Conservation (phyloP, 2,797 vertebrate species). For the Octomys mimax region DNA sequence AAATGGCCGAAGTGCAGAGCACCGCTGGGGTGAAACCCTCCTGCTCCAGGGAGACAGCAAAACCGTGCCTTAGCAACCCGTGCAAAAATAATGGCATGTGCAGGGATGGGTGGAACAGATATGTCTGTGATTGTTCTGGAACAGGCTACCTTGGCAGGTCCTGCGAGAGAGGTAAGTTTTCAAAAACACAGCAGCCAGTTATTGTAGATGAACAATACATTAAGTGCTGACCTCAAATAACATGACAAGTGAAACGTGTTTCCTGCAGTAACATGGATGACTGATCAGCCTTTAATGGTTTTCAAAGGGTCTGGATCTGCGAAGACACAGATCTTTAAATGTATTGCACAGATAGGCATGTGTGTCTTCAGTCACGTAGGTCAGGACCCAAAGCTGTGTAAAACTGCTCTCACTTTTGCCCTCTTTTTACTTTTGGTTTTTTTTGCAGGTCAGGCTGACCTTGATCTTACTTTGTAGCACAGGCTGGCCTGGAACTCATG, state of each 20-base stretch:
- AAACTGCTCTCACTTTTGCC: background rate
- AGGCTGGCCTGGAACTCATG: no score
- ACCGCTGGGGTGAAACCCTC: slow-evolving; percentile 98
- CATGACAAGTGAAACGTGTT: background rate
- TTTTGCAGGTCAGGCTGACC: no score
- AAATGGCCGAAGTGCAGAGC: slow-evolving; percentile 97
- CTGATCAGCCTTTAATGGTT: background rate
- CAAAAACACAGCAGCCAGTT: background rate
- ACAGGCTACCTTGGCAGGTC: slow-evolving; percentile 97
- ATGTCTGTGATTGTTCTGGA: slow-evolving; percentile 98
- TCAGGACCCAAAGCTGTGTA: background rate
- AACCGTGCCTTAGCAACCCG: slow-evolving; percentile 98
- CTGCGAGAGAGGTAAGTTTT: slow-evolving; percentile 96
- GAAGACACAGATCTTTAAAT: background rate
- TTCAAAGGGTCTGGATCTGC: background rate
- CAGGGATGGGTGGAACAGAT: slow-evolving; percentile 99
- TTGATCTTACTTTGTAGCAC: no score
- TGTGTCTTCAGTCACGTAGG: background rate
- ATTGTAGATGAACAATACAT: background rate
- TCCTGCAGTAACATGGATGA: background rate
- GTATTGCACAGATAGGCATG: background rate
- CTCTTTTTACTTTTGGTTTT: no score
- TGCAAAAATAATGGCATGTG: slow-evolving; percentile 98
- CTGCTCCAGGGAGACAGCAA: slow-evolving; percentile 96
- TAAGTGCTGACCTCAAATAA: background rate